A percentile compares a stretch with the other conserved stretches of the same genome.
Evolutionary conservation across 2,113 vertebrate genomes (phyloP).

Genomic region (Recurvirostra avosetta): DNA sequence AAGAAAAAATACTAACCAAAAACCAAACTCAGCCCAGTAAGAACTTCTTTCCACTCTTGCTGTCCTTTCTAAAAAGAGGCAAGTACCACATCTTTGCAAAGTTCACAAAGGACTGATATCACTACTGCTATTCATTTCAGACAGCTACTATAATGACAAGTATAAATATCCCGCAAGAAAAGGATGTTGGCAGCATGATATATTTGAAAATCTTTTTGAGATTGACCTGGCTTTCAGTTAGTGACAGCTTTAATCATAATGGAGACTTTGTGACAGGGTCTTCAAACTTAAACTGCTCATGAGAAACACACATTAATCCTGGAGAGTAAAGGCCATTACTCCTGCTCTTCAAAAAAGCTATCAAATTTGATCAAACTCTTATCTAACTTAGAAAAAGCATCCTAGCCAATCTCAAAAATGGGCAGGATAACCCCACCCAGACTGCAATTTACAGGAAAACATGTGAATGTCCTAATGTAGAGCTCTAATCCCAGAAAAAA

Average conservation of each 20-base stretch:
- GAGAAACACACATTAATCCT: background rate
- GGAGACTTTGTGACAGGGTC: background rate
- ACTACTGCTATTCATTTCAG: background rate
- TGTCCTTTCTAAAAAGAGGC: background rate
- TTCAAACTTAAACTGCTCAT: constrained; percentile 1
- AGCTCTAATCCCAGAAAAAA: background rate
- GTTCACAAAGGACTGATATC: background rate
- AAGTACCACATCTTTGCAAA: background rate
- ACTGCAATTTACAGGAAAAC: background rate
- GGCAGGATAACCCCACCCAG: background rate
- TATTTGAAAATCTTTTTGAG: background rate
- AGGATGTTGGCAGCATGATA: background rate
- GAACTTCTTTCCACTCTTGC: background rate
- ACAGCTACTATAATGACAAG: background rate
- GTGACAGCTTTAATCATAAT: background rate
- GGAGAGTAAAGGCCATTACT: background rate
- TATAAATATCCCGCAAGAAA: background rate
- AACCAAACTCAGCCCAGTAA: background rate
- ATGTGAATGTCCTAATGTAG: background rate
- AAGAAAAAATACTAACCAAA: background rate
- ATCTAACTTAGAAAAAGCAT: background rate
- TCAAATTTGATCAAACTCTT: background rate
- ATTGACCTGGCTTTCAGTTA: background rate
- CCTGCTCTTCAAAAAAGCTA: background rate
- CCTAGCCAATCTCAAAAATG: background rate